Evolutionary conservation across 2,113 vertebrate genomes (phyloP).

Genomic region (Gavialis gangeticus): DNA sequence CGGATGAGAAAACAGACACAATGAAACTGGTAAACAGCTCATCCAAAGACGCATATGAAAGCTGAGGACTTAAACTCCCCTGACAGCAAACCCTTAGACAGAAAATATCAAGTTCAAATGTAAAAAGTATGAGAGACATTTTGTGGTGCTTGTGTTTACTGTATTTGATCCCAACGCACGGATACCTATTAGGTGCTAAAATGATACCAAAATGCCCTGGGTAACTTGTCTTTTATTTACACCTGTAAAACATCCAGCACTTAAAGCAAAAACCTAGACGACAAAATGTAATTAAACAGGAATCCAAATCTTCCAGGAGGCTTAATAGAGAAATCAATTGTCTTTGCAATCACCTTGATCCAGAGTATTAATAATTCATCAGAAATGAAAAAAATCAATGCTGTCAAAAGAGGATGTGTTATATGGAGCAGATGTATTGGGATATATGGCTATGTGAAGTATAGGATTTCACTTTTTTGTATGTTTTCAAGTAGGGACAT

Average conservation of each 20-base stretch:
- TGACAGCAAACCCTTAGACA: neutral
- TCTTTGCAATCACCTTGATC: slow-evolving; percentile 71
- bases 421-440: neutral
- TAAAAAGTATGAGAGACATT: neutral
- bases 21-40: neutral
- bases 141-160: neutral
- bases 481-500: slow-evolving; percentile 31
- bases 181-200: neutral
- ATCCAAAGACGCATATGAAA: neutral
- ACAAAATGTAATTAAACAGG: slow-evolving; percentile 40
- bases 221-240: slow-evolving; percentile 22
- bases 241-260: neutral
- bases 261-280: slow-evolving; percentile 35
- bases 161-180: neutral
- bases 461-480: slow-evolving; percentile 15
- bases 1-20: neutral
- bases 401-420: slow-evolving; percentile 14
- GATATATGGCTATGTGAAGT: neutral
- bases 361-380: slow-evolving; percentile 78
- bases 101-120: neutral
- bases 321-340: slow-evolving; percentile 72
- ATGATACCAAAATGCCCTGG: neutral
- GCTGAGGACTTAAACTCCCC: neutral
- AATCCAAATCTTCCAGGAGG: slow-evolving; percentile 32
- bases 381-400: slow-evolving; percentile 66